These are phyloP conservation scores for Orthosia cruda DNA, from an alignment of 2,888 invertebrate genomes.

Conservation along the genomic window DNA sequence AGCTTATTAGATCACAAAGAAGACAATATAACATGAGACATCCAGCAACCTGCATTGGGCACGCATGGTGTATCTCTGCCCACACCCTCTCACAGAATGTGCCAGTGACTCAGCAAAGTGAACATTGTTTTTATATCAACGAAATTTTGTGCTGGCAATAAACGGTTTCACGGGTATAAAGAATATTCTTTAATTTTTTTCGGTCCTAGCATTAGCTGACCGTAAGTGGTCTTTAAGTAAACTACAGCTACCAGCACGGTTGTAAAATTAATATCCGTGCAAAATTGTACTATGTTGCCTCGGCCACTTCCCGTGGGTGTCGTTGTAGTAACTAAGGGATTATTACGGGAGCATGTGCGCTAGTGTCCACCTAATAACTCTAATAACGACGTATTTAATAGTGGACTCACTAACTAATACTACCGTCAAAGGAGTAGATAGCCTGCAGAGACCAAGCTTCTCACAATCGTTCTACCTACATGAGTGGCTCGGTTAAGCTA, in stretches of 20 bases:
- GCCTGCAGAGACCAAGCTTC: neutral
- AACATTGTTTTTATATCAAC: too few species aligned
- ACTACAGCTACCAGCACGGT: neutral
- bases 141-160: too few species aligned
- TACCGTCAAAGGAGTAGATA: neutral
- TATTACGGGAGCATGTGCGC: conserved; percentile 23
- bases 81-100: too few species aligned
- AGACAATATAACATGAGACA: too few species aligned
- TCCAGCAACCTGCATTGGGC: too few species aligned
- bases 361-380: conserved; percentile 44
- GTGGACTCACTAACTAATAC: too few species aligned
- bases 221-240: conserved; percentile 1
- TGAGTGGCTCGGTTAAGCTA: too few species aligned
- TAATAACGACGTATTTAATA: conserved; percentile 21
- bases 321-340: conserved; percentile 46
- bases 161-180: too few species aligned
- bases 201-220: neutral
- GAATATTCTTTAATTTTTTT: too few species aligned
- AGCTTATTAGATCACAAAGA: too few species aligned
- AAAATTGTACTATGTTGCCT: conserved; percentile 20
- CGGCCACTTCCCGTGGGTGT: conserved; percentile 17
- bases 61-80: too few species aligned
- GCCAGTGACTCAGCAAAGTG: too few species aligned
- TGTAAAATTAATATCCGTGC: conserved; percentile 45
- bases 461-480: neutral